phyloP scores from a whole-genome alignment of 2,113 vertebrate genomes.

The Pygoscelis antarcticus region DNA sequence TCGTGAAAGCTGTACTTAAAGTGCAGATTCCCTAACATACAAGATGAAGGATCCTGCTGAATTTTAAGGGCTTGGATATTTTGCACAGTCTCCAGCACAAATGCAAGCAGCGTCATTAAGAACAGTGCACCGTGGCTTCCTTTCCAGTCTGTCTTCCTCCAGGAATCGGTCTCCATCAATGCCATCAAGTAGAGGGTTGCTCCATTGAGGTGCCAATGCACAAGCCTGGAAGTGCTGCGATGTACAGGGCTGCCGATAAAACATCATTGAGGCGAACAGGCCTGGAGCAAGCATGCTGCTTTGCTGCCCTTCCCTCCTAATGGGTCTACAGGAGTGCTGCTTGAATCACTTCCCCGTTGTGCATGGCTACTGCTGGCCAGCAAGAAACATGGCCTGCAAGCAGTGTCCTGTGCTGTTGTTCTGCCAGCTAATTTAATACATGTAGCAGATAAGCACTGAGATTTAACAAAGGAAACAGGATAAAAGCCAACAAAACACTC shows the following conservation, averaged over 20 bases:
- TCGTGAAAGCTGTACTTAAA: neutral
- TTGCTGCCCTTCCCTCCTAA: neutral
- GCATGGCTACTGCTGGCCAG: neutral
- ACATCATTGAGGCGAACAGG: neutral
- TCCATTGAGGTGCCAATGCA: neutral
- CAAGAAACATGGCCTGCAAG: neutral
- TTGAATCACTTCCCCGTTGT: neutral
- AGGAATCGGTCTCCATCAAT: neutral
- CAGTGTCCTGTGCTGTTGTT: neutral
- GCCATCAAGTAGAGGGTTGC: neutral
- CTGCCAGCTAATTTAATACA: slow-evolving; percentile 31
- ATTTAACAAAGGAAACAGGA: neutral
- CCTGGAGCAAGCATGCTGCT: neutral
- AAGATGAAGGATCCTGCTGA: neutral
- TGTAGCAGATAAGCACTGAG: neutral
- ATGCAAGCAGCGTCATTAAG: neutral
- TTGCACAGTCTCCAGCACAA: neutral
- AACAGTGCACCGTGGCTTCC: neutral
- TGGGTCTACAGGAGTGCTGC: neutral
- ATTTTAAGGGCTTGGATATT: slow-evolving; percentile 1
- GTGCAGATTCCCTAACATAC: neutral
- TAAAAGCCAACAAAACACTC: neutral
- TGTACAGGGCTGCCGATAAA: neutral
- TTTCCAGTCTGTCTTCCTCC: neutral
- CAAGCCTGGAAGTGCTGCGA: neutral